phyloP scores from a whole-genome alignment of 2,113 vertebrate genomes.

The Turdus rufiventris region DNA sequence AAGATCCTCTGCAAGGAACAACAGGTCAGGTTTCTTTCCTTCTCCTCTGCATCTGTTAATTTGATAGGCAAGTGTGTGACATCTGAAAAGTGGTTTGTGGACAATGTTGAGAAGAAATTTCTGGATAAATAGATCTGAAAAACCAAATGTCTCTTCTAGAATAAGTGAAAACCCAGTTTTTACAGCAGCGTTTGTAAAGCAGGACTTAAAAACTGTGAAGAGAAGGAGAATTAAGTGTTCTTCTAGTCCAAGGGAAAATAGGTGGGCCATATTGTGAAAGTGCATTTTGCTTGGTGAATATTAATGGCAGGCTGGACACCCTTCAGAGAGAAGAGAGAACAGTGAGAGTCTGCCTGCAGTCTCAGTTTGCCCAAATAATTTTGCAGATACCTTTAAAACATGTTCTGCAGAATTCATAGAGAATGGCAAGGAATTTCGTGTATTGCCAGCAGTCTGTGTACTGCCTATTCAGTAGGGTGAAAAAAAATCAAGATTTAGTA shows the following conservation, averaged over 20 bases:
- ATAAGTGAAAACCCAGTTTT: neutral
- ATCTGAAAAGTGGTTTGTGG: neutral
- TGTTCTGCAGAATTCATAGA: neutral
- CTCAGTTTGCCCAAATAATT: neutral
- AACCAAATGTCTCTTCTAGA: neutral
- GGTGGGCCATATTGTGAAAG: neutral
- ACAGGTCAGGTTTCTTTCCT: slow-evolving; percentile 79
- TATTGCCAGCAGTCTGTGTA: neutral
- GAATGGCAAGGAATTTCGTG: neutral
- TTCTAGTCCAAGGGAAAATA: neutral
- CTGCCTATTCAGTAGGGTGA: neutral
- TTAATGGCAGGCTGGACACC: neutral
- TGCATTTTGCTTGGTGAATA: neutral
- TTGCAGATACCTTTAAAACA: neutral
- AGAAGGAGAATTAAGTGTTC: neutral
- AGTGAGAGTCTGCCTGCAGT: neutral
- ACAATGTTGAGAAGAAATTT: neutral
- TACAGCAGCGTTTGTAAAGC: neutral
- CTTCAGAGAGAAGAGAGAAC: neutral
- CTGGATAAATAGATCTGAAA: neutral
- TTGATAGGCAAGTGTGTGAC: neutral
- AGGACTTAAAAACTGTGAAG: neutral
- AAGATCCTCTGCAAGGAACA: slow-evolving; percentile 93
- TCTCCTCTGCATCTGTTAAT: neutral
- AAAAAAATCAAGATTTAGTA: neutral